Base-by-base conservation (phyloP, 2,113 vertebrate genomes). In the Baryphthengus martii region DNA sequence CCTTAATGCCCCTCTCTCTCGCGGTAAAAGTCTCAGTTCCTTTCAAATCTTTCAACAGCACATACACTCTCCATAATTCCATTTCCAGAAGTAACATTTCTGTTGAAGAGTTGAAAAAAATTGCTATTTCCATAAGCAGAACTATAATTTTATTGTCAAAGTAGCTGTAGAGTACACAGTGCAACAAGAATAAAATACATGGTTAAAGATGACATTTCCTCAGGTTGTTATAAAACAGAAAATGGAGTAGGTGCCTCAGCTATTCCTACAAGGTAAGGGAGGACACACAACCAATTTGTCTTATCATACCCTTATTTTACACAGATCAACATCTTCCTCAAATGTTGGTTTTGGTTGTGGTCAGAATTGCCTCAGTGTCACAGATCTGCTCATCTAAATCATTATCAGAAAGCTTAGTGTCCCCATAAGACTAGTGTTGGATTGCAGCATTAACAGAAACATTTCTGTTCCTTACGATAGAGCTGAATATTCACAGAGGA, bases 71-170 rank as follows among this genome's bases (percentile, higher is more conserved):
- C n/a, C n/a, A 29, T 80, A 91, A 91, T 80, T 91, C n/a, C 50
- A 61, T 59, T 91, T 90, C 61, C 76, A 82, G 35, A 81, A 33
- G 55, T 78, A 93, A 88, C 49, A 42, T 94, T 95, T 94, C 81
- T 23, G 8, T 70, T 79, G 40, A 88, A 78, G 35, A 81, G 31
- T 49, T 73, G 15, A 13, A 56, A 33, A 93, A 94, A 96, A 88
- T 11, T 78, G 40, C 40, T 92, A 53, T 84, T 95, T 91, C 85
- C 63, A 31, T 91, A 89, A 82, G 63, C 24, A 59, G 78, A 63
- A 63, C 61, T 93, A 44, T 91, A 96, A 95, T 95, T 96, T 85
- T 84, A 83, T 53, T 90, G 85, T 91, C 84, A 77, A 87, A 85
- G 85, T 82, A 90, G 58, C 40, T 68, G 79, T 66, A 76, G 53